phyloP scores from a whole-genome alignment of 2,888 invertebrate species.

The Steinernema scapterisci region DNA sequence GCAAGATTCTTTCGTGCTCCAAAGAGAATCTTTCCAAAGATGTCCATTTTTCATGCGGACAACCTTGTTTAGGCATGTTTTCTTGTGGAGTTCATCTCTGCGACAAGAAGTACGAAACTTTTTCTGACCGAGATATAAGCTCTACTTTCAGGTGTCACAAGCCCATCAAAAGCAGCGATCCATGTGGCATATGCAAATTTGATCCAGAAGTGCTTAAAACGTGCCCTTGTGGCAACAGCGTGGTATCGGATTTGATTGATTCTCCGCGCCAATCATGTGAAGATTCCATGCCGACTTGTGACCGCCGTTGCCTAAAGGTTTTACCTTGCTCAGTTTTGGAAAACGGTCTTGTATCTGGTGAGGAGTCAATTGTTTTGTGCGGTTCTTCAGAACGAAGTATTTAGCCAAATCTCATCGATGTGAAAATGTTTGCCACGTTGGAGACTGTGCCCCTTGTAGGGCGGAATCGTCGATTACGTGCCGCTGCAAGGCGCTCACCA shows the following conservation, averaged over 20 bases:
- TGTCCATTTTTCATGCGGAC: slow-evolving; percentile 70
- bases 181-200: slow-evolving; percentile 75
- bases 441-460: slow-evolving; percentile 80
- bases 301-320: slow-evolving; percentile 75
- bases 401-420: slow-evolving; percentile 75
- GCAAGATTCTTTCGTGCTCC: slow-evolving; percentile 74
- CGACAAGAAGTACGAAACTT: slow-evolving; percentile 72
- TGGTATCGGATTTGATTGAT: slow-evolving; percentile 66
- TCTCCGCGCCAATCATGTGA: slow-evolving; percentile 75
- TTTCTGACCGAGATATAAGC: neutral
- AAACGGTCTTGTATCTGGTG: slow-evolving; percentile 22
- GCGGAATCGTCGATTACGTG: slow-evolving; percentile 79
- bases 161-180: slow-evolving; percentile 72
- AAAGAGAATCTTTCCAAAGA: slow-evolving; percentile 50
- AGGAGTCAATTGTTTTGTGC: neutral
- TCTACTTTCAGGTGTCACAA: slow-evolving; percentile 2
- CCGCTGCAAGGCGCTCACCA: slow-evolving; percentile 83
- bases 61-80: slow-evolving; percentile 59
- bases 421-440: slow-evolving; percentile 76
- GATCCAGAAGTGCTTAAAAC: slow-evolving; percentile 74
- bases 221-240: slow-evolving; percentile 80
- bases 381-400: neutral
- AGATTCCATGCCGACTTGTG: slow-evolving; percentile 83
- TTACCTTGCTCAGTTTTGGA: slow-evolving; percentile 72
- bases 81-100: slow-evolving; percentile 75